Evolutionary conservation across 2,113 vertebrate species (phyloP).

Genomic region (Campylomormyrus numenius): DNA sequence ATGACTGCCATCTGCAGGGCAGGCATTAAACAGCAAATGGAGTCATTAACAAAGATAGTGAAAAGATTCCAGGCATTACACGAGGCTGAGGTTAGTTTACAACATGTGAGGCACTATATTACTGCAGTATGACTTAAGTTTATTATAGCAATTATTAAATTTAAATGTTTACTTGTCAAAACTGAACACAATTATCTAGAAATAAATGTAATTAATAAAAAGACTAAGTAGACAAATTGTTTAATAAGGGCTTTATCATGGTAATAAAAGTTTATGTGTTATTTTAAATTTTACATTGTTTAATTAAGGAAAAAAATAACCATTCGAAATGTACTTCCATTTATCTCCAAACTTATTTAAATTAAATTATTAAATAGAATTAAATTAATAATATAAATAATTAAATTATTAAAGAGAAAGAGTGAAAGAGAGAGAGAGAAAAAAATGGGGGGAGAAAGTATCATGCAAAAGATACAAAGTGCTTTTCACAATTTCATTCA

Average conservation of each 20-base stretch:
- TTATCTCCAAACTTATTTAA: background rate
- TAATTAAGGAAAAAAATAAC: background rate
- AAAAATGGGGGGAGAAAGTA: background rate
- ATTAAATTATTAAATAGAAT: background rate
- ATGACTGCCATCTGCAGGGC: slow-evolving; percentile 8
- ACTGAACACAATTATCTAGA: background rate
- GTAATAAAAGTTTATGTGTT: background rate
- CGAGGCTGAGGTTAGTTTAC: background rate
- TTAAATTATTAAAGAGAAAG: background rate
- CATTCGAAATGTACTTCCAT: background rate
- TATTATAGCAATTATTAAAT: background rate
- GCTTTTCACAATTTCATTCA: background rate
- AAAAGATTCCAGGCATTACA: slow-evolving; percentile 4
- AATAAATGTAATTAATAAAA: background rate
- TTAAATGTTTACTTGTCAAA: background rate
- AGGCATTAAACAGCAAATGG: background rate
- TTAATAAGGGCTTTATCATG: background rate
- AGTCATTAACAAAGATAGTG: background rate
- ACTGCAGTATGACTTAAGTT: background rate
- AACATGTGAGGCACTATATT: background rate
- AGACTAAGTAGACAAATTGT: background rate
- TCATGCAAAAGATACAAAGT: background rate
- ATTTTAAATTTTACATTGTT: background rate
- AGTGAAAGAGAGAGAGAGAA: too few relatives aligned
- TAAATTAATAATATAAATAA: background rate